These are phyloP conservation scores for Echeneis naucrates DNA, from an alignment of 2,797 vertebrate genomes.

Conservation along the genomic window DNA sequence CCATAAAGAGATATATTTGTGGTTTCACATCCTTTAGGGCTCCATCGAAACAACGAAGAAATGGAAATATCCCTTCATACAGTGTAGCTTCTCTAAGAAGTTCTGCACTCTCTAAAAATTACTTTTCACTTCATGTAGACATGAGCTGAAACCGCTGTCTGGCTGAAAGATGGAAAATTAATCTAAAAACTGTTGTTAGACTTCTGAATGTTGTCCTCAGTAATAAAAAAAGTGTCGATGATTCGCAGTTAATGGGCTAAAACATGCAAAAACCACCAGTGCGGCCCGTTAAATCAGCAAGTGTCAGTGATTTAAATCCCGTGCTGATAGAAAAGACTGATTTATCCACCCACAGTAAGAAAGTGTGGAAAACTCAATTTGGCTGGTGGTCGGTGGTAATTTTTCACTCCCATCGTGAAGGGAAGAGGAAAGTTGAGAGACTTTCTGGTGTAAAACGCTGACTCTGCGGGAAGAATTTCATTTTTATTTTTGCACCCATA, in stretches of 20 bases:
- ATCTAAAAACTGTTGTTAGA: neutral
- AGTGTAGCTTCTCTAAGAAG: neutral
- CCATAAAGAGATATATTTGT: too few species aligned
- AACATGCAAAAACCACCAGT: neutral
- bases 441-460: neutral
- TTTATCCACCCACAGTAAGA: constrained; percentile 11
- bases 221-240: neutral
- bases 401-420: constrained; percentile 3
- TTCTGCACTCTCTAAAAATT: neutral
- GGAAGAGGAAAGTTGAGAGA: neutral
- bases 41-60: too few species aligned
- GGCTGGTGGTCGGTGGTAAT: constrained; percentile 6
- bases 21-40: too few species aligned
- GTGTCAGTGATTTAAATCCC: constrained; percentile 16
- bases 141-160: neutral
- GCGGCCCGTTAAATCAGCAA: neutral
- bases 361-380: constrained; percentile 1
- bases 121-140: neutral
- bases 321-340: constrained; percentile 14
- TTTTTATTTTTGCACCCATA: neutral
- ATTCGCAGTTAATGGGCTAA: constrained; percentile 5
- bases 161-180: neutral
- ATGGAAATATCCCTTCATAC: too few species aligned
- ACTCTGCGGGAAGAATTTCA: neutral
- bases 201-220: neutral